Evolutionary conservation across 2,797 vertebrate species (phyloP).

Genomic region (Margarornis squamiger): DNA sequence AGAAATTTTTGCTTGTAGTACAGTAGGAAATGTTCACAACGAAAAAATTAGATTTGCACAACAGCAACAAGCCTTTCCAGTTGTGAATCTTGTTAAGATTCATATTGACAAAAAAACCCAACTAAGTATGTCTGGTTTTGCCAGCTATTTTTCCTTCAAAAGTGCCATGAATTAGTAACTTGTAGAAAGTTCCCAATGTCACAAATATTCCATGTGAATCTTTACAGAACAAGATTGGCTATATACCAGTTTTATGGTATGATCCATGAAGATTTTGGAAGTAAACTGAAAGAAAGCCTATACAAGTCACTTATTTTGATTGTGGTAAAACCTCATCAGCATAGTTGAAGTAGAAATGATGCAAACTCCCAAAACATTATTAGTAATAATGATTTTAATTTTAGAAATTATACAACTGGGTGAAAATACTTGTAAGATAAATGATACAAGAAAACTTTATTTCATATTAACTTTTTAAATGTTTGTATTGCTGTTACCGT

Average conservation of each 20-base stretch:
- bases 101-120: neutral
- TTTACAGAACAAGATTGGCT: neutral
- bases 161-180: neutral
- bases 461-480: neutral
- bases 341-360: neutral
- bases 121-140: neutral
- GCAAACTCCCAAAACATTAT: neutral
- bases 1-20: neutral
- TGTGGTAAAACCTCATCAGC: neutral
- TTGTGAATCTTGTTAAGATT: neutral
- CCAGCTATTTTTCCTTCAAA: neutral
- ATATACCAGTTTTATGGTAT: neutral
- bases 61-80: neutral
- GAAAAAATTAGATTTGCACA: neutral
- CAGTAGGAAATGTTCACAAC: neutral
- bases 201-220: neutral
- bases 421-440: neutral
- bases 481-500: neutral
- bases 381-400: neutral
- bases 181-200: neutral
- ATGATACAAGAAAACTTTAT: neutral
- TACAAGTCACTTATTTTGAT: neutral
- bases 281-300: neutral
- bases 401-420: neutral
- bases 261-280: neutral